Conservation (phyloP, 2,888 invertebrate species). For the Cremastinae sp. region DNA sequence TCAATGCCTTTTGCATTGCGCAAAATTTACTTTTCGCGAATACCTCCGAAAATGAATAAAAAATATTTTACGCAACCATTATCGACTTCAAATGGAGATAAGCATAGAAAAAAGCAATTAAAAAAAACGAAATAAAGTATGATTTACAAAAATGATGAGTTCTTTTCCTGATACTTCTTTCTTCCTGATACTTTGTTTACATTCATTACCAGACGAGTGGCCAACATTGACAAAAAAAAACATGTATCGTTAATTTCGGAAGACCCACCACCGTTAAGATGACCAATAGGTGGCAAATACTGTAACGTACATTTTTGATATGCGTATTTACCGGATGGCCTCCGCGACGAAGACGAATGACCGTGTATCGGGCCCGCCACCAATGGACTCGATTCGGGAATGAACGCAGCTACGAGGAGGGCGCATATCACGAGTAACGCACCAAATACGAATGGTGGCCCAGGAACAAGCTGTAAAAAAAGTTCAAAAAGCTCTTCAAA, state of each 20-base stretch:
- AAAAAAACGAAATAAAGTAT: too few relatives aligned
- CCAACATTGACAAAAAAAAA: not conserved
- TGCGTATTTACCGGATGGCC: conserved; percentile 81
- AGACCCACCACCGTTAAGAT: conserved; percentile 76
- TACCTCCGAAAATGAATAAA: too few relatives aligned
- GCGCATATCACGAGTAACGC: conserved; percentile 98
- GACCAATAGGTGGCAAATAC: conserved; percentile 71
- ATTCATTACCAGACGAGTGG: too few relatives aligned
- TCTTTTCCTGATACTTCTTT: too few relatives aligned
- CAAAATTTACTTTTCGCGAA: too few relatives aligned
- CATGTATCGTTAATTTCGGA: conserved; percentile 29
- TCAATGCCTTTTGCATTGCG: too few relatives aligned
- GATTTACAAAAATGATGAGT: too few relatives aligned
- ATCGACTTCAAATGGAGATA: too few relatives aligned
- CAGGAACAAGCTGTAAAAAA: conserved; percentile 89
- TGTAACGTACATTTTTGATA: conserved; percentile 81
- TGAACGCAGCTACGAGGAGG: conserved; percentile 93
- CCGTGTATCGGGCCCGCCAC: conserved; percentile 81
- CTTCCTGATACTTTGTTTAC: too few relatives aligned
- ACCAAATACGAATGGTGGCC: conserved; percentile 99
- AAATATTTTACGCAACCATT: too few relatives aligned
- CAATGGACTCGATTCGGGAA: conserved; percentile 85
- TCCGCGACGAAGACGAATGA: conserved; percentile 84
- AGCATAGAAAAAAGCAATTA: too few relatives aligned
- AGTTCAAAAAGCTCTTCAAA: too few relatives aligned